phyloP scores from a whole-genome alignment of 1,140 invertebrate species.

The Pseudomyrmex concolor region DNA sequence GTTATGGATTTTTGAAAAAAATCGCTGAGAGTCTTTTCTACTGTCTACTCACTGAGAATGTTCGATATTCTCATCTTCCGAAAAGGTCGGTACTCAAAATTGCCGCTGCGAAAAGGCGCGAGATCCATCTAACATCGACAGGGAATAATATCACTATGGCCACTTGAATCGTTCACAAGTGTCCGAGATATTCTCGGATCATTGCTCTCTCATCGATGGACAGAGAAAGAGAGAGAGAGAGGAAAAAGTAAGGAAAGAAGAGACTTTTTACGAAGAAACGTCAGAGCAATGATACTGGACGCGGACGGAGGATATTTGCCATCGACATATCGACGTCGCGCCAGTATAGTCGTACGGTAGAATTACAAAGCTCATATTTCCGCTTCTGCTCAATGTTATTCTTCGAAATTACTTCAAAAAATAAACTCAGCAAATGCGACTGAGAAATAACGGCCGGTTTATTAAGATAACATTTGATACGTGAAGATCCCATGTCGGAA shows the following conservation, averaged over 20 bases:
- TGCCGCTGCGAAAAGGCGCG: slow-evolving; percentile 20
- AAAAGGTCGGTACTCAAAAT: slow-evolving; percentile 11
- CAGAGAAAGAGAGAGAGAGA: not conserved
- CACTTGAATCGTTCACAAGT: slow-evolving; percentile 33
- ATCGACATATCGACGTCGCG: slow-evolving; percentile 45
- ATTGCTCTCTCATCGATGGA: slow-evolving; percentile 35
- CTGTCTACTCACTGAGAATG: not conserved
- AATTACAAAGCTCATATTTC: slow-evolving; percentile 35
- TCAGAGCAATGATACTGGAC: slow-evolving; percentile 1
- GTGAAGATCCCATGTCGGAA: slow-evolving; percentile 6
- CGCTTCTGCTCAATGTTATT: slow-evolving; percentile 31
- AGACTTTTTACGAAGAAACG: slow-evolving; percentile 9
- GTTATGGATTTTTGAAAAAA: slow-evolving; percentile 26
- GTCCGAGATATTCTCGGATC: slow-evolving; percentile 18
- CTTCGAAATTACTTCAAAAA: slow-evolving; percentile 51
- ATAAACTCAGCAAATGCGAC: slow-evolving; percentile 32
- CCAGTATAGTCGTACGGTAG: slow-evolving; percentile 34
- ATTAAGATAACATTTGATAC: slow-evolving; percentile 37
- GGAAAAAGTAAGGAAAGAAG: not conserved
- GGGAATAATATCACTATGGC: slow-evolving; percentile 42
- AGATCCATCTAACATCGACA: slow-evolving; percentile 29
- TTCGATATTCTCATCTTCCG: slow-evolving; percentile 15
- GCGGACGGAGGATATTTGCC: slow-evolving; percentile 23
- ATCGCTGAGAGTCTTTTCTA: slow-evolving; percentile 19
- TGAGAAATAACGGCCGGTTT: slow-evolving; percentile 11